Conservation (phyloP, 1,140 invertebrate species). For the Aporrectodea caliginosa region DNA sequence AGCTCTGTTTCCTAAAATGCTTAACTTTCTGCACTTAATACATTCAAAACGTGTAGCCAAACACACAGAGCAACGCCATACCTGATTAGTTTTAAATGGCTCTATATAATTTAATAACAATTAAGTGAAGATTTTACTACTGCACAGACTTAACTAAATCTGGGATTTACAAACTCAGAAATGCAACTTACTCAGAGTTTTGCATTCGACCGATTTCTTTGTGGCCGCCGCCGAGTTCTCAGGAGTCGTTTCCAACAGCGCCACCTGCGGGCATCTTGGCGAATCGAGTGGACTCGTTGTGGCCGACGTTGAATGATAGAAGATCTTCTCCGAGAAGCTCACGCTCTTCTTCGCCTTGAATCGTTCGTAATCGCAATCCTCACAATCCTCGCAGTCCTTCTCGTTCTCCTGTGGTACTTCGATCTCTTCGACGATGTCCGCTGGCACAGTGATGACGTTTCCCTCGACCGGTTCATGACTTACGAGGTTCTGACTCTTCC, state of each 20-base stretch:
- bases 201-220: neutral
- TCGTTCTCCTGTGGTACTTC: neutral
- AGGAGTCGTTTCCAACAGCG: no score
- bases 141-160: neutral
- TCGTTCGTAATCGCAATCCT: conserved; percentile 16
- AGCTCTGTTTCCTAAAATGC: no score
- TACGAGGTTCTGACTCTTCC: neutral
- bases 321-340: conserved; percentile 32
- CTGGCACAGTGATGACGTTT: neutral
- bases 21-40: no score
- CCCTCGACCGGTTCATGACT: neutral
- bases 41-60: no score
- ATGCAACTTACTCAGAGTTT: neutral
- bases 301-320: conserved; percentile 25
- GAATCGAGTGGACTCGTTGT: conserved; percentile 25
- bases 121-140: neutral
- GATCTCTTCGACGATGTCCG: neutral
- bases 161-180: neutral
- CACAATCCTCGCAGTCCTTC: neutral
- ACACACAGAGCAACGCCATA: no score
- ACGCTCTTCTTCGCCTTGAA: conserved; percentile 32
- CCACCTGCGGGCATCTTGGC: conserved; percentile 13
- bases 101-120: no score
- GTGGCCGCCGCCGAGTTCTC: neutral
- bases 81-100: no score